phyloP scores from a whole-genome alignment of 2,888 invertebrate genomes.

The Neoaliturus tenellus region DNA sequence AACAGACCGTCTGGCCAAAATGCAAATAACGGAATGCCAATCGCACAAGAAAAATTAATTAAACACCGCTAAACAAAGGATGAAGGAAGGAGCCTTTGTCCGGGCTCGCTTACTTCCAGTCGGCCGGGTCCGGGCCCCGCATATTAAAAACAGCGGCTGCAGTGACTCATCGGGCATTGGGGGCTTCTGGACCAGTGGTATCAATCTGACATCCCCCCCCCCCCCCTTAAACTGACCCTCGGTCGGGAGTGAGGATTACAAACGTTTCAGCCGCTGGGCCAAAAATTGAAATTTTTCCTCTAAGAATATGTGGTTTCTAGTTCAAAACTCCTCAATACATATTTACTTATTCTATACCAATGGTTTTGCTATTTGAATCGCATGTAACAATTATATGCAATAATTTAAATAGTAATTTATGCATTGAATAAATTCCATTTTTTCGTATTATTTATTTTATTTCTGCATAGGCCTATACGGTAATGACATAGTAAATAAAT shows the following conservation, averaged over 20 bases:
- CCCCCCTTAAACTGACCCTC: slow-evolving; percentile 8
- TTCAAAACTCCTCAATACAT: too few species aligned
- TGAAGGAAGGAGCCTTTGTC: slow-evolving; percentile 42
- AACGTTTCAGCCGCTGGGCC: neutral
- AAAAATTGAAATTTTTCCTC: too few species aligned
- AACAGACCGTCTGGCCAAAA: slow-evolving; percentile 14
- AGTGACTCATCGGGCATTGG: slow-evolving; percentile 28
- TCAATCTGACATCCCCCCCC: slow-evolving; percentile 4
- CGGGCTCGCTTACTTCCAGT: slow-evolving; percentile 12
- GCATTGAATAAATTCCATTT: too few species aligned
- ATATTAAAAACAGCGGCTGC: slow-evolving; percentile 38
- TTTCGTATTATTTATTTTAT: too few species aligned
- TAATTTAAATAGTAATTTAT: too few species aligned
- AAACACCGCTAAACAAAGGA: slow-evolving; percentile 44
- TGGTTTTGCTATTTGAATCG: too few species aligned
- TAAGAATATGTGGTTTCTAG: too few species aligned
- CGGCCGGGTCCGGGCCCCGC: neutral
- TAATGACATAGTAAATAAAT: too few species aligned
- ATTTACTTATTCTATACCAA: too few species aligned
- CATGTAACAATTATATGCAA: too few species aligned
- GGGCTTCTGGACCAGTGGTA: slow-evolving; percentile 22
- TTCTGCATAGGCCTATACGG: too few species aligned
- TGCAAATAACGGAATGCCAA: slow-evolving; percentile 48
- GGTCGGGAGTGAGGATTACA: neutral
- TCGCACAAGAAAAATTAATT: slow-evolving; percentile 51